Evolutionary conservation across 2,797 vertebrate species (phyloP).

Genomic region (Borostomias antarcticus): DNA sequence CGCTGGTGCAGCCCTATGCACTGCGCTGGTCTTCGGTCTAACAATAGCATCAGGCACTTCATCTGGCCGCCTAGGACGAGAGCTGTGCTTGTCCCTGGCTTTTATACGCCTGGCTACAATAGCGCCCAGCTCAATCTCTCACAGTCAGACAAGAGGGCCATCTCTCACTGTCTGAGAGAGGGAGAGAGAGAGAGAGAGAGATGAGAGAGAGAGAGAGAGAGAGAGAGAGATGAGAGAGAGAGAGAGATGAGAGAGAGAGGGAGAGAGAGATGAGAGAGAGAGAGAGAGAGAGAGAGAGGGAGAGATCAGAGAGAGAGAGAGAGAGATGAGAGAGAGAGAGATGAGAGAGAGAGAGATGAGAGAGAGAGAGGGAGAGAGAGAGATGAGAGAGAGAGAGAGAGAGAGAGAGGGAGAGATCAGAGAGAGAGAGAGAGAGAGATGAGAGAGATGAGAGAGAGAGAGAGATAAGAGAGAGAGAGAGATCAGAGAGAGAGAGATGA

Average conservation of each 20-base stretch:
- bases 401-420: neutral
- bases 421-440: neutral
- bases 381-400: neutral
- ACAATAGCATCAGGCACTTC: neutral
- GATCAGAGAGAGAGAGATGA: neutral
- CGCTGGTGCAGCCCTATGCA: no score
- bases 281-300: neutral
- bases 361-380: neutral
- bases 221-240: neutral
- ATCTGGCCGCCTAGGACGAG: neutral
- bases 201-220: neutral
- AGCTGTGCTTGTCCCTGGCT: neutral
- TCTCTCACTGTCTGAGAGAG: neutral
- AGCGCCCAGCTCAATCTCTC: neutral
- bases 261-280: neutral
- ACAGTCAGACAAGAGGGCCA: no score
- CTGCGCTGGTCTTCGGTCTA: no score
- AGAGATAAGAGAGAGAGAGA: no score
- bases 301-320: neutral
- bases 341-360: neutral
- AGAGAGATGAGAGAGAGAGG: neutral
- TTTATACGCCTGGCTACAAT: neutral
- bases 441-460: neutral
- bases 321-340: neutral
- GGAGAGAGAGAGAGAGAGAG: neutral